These are phyloP conservation scores for Euleptes europaea DNA, from an alignment of 2,113 vertebrate genomes.

Conservation along the genomic window DNA sequence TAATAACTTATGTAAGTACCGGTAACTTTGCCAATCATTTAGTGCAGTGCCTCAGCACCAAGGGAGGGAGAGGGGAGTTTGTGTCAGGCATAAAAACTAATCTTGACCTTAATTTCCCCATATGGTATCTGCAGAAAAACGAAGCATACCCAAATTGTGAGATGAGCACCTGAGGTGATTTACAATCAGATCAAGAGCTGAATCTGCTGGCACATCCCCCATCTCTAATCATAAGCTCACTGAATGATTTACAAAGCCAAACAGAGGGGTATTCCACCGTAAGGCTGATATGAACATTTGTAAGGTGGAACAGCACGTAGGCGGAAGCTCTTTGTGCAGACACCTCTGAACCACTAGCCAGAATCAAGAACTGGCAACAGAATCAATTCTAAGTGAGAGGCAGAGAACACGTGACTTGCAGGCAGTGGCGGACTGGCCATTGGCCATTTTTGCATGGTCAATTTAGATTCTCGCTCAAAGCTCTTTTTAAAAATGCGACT, in stretches of 20 bases:
- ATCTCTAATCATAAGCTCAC: not conserved
- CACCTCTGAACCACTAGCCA: not conserved
- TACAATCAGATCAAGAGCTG: conserved; percentile 6
- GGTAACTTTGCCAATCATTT: too few species aligned
- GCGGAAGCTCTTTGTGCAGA: not conserved
- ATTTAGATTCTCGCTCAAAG: too few species aligned
- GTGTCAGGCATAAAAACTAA: not conserved
- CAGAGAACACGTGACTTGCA: not conserved
- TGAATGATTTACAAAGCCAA: not conserved
- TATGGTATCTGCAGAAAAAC: not conserved
- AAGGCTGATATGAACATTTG: not conserved
- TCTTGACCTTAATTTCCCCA: not conserved
- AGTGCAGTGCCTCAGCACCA: not conserved
- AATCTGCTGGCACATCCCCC: not conserved
- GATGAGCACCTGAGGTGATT: not conserved
- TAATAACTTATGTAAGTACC: too few species aligned
- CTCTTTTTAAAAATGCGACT: too few species aligned
- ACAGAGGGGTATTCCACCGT: not conserved
- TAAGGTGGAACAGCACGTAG: not conserved
- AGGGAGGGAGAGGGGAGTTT: not conserved
- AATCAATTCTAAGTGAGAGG: not conserved
- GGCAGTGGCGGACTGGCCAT: too few species aligned
- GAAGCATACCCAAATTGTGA: not conserved
- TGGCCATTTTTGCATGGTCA: too few species aligned
- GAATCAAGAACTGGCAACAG: not conserved